Base-by-base conservation (phyloP, 2,888 invertebrate species). In the Dyspetes luteomarginatus region DNA sequence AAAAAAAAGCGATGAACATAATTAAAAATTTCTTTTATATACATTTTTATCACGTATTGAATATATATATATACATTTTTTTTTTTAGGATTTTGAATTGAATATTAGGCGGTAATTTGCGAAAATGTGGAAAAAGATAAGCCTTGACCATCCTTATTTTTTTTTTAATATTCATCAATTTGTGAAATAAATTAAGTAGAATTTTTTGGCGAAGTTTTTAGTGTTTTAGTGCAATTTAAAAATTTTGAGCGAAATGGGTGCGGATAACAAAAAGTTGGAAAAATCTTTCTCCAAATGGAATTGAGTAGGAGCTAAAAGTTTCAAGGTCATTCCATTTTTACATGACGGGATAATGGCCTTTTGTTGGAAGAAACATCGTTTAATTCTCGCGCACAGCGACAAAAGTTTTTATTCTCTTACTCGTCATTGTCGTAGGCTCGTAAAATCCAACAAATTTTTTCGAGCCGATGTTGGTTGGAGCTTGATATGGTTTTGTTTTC, bases 321-420 rank as follows among this genome's bases (percentile, higher is more conserved):
- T 28, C 48, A 71, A 71, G 71, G 60, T 71, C 60, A 45, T 71
- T 48, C 50, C 69, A 58, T 58, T 71, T 56, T 71, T 58, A 17
- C 22, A 4, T 36, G 3, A 43, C 43, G 24, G 12, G 4, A 17
- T n/a, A 60, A 60, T 50, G 19, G 50, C 45, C 71, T 60, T 71
- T 71, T 71, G 58, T 71, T 36, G 24, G 12, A 24, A 0, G 28
- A 71, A 58, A 60, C 55, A 68, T 15, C 55, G 24, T 43, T 26
- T n/a, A 30, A 48, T 17, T 15, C n/a, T n/a, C n/a, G n/a, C n/a
- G n/a, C n/a, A n/a, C n/a, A n/a, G n/a, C n/a, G n/a, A n/a, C n/a
- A 36, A 36, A 36, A 36, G 9, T 7, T 9, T 9, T 36, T 36
- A 12, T 36, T 36, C 2, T 36, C 0, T 36, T 36, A 9, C 36